Percentiles rank a stretch among this genome's conserved stretches.
These are phyloP conservation scores for Meandrina meandrites DNA, from an alignment of 92 coral and sea anemone species.

Conservation along the genomic window DNA sequence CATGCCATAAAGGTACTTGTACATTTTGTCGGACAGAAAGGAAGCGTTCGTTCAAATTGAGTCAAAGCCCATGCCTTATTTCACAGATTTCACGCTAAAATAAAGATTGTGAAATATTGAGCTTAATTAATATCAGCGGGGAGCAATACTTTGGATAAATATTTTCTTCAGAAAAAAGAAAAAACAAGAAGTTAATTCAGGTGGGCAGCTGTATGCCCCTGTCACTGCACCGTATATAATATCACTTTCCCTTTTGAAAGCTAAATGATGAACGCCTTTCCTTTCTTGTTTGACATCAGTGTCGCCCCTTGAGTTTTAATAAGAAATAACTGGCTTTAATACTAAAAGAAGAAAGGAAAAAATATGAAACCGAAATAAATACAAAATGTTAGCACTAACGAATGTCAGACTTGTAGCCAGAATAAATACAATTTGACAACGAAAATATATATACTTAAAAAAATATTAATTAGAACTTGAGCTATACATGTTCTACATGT, in stretches of 20 bases:
- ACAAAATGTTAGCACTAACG: not conserved
- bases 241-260: not conserved
- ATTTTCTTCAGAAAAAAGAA: not conserved
- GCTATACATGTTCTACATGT: no score
- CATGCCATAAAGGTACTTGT: not conserved
- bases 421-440: not conserved
- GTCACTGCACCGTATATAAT: no score
- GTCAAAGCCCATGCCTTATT: not conserved
- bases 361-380: not conserved
- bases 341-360: not conserved
- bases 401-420: not conserved
- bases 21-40: not conserved
- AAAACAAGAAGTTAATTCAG: conserved; percentile 2
- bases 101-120: not conserved
- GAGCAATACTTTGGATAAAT: not conserved
- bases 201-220: not conserved
- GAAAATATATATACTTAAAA: not conserved
- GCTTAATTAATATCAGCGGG: not conserved
- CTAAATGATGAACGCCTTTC: not conserved
- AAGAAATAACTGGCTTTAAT: not conserved
- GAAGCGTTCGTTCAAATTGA: not conserved
- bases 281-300: not conserved
- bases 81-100: not conserved
- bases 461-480: no score
- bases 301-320: not conserved